These are phyloP conservation scores for Drusus annulatus DNA, from an alignment of 1,140 invertebrate species.

Conservation along the genomic window DNA sequence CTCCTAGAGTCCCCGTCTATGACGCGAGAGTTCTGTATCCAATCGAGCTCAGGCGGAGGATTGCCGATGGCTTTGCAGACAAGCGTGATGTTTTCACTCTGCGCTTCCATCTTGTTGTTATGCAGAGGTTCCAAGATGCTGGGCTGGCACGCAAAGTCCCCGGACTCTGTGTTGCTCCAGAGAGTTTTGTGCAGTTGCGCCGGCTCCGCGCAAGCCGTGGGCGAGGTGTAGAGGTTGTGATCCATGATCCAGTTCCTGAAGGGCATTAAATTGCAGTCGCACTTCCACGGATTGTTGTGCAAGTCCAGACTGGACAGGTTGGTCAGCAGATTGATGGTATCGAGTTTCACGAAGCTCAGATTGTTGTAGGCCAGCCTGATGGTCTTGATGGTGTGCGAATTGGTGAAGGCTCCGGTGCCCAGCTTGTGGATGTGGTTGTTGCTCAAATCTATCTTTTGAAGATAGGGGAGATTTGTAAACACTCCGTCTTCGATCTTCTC, in stretches of 20 bases:
- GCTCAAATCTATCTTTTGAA: slow-evolving; percentile 84
- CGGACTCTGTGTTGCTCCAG: slow-evolving; percentile 80
- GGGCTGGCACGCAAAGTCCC: slow-evolving; percentile 89
- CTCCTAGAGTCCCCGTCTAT: slow-evolving; percentile 73
- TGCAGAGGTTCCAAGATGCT: slow-evolving; percentile 75
- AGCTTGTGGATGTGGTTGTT: slow-evolving; percentile 81
- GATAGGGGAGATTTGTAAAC: slow-evolving; percentile 81
- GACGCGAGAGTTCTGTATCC: slow-evolving; percentile 79
- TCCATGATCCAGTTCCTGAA: slow-evolving; percentile 84
- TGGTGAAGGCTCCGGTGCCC: slow-evolving; percentile 80
- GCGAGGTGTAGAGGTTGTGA: slow-evolving; percentile 80
- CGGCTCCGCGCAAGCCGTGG: slow-evolving; percentile 81
- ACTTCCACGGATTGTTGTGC: slow-evolving; percentile 89
- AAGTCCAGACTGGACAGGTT: slow-evolving; percentile 83
- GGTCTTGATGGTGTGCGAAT: slow-evolving; percentile 77
- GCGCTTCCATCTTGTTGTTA: slow-evolving; percentile 72
- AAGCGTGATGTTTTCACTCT: slow-evolving; percentile 80
- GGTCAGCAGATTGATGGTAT: slow-evolving; percentile 74
- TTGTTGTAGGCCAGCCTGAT: slow-evolving; percentile 83
- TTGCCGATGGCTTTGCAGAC: slow-evolving; percentile 84
- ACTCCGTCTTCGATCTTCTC: slow-evolving; percentile 80
- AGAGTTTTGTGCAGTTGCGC: slow-evolving; percentile 75
- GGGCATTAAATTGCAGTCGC: slow-evolving; percentile 86
- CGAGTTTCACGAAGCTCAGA: slow-evolving; percentile 75
- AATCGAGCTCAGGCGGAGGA: slow-evolving; percentile 81